A percentile compares a stretch with the other conserved stretches of the same genome.
These are phyloP conservation scores for Colius striatus DNA, from an alignment of 2,113 vertebrate genomes.

Conservation along the genomic window DNA sequence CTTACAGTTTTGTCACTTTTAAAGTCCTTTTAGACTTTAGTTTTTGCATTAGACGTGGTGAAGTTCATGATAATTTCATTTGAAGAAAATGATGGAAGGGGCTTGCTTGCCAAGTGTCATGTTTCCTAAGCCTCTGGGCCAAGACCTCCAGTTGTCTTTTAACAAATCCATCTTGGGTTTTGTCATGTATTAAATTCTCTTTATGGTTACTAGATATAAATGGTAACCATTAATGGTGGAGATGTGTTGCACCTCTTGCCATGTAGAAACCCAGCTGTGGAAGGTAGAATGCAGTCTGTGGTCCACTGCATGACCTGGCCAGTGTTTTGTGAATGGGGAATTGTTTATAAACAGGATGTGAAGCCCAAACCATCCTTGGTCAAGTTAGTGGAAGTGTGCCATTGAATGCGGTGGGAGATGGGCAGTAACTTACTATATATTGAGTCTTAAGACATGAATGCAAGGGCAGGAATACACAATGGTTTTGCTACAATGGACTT, in stretches of 20 bases:
- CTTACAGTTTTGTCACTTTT: conserved; percentile 30
- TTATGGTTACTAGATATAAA: neutral
- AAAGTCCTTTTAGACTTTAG: neutral
- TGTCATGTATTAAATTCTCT: neutral
- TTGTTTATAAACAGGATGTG: neutral
- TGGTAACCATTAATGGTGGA: neutral
- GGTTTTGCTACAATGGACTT: neutral
- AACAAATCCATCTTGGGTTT: neutral
- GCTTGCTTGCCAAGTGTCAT: neutral
- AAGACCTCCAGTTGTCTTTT: neutral
- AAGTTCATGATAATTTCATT: conserved; percentile 21
- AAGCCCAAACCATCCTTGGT: neutral
- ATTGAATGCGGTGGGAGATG: neutral
- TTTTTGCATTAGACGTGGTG: neutral
- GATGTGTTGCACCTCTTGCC: neutral
- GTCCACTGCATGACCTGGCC: neutral
- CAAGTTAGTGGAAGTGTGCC: neutral
- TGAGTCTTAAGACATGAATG: rapidly evolving
- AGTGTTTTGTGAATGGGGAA: neutral
- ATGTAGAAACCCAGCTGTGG: neutral
- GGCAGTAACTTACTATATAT: neutral
- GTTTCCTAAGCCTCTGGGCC: neutral
- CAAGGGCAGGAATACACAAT: neutral
- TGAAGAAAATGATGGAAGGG: conserved; percentile 23
- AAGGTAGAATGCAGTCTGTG: neutral